Conservation (phyloP, 2,113 vertebrate species). For the Corythaixoides concolor region DNA sequence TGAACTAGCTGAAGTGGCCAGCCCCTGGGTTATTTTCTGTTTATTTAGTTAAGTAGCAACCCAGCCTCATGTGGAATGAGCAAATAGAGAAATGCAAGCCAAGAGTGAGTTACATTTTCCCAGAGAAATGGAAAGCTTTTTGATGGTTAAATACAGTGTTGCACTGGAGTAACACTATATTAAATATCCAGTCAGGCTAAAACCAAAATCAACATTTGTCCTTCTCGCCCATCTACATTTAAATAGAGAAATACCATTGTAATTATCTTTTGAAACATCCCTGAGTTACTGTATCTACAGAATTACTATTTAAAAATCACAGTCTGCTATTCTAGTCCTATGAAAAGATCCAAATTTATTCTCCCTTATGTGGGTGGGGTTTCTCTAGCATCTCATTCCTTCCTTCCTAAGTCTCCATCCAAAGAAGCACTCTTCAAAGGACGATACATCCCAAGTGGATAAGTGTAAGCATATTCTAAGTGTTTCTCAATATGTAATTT, state of each 20-base stretch:
- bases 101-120: conserved; percentile 54
- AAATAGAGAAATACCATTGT: conserved; percentile 1
- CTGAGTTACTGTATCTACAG: conserved; percentile 62
- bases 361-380: not conserved
- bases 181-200: conserved; percentile 1
- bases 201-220: not conserved
- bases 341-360: not conserved
- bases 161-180: not conserved
- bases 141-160: conserved; percentile 31
- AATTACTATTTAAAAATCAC: conserved; percentile 39
- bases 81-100: not conserved
- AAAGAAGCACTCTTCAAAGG: conserved; percentile 34
- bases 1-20: not conserved
- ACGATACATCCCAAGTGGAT: not conserved
- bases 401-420: not conserved
- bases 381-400: conserved; percentile 11
- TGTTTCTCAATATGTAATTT: conserved; percentile 18
- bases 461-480: not conserved
- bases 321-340: conserved; percentile 12
- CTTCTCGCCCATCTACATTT: conserved; percentile 14
- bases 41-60: conserved; percentile 62
- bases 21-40: conserved; percentile 5
- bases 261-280: conserved; percentile 49
- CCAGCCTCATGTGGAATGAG: conserved; percentile 20
- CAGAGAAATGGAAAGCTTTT: conserved; percentile 36